phyloP scores from a whole-genome alignment of 2,888 invertebrate genomes.

The Falcaria lacertinaria region DNA sequence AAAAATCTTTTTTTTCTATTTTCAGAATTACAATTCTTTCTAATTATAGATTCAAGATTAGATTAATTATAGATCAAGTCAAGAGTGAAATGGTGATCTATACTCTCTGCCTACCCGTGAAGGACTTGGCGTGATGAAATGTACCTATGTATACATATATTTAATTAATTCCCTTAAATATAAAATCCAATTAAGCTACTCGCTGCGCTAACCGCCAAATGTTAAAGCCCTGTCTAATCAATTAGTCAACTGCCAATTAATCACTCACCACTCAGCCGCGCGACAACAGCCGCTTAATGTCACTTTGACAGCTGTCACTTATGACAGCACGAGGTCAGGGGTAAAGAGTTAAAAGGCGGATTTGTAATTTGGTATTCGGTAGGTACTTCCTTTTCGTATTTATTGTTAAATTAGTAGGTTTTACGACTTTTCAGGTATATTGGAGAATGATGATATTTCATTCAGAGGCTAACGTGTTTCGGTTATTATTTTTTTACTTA shows the following conservation, averaged over 20 bases:
- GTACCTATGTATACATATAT: too few species aligned
- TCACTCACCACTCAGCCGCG: constrained; percentile 44
- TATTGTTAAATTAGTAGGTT: neutral
- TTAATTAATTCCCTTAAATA: neutral
- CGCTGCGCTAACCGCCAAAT: constrained; percentile 7
- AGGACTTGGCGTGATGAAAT: too few species aligned
- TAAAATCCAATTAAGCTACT: neutral
- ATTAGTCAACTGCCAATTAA: constrained; percentile 49
- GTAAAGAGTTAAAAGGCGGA: constrained; percentile 19
- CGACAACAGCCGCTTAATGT: constrained; percentile 46
- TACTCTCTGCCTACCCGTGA: too few species aligned
- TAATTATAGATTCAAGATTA: too few species aligned
- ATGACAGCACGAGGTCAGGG: constrained; percentile 57
- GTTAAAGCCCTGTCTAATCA: constrained; percentile 37
- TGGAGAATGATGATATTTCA: too few species aligned
- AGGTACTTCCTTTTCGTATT: constrained; percentile 3
- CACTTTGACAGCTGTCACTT: constrained; percentile 52
- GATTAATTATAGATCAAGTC: too few species aligned
- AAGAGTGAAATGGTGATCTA: too few species aligned
- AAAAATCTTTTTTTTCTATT: too few species aligned
- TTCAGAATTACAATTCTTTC: too few species aligned
- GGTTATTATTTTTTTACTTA: too few species aligned
- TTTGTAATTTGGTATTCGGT: too few species aligned
- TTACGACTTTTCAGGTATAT: constrained; percentile 3
- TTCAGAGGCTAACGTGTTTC: too few species aligned